Percentiles rank a stretch among this genome's conserved stretches.
Evolutionary conservation across 2,113 vertebrate genomes (phyloP).

Genomic region (Melanocharis versteri): DNA sequence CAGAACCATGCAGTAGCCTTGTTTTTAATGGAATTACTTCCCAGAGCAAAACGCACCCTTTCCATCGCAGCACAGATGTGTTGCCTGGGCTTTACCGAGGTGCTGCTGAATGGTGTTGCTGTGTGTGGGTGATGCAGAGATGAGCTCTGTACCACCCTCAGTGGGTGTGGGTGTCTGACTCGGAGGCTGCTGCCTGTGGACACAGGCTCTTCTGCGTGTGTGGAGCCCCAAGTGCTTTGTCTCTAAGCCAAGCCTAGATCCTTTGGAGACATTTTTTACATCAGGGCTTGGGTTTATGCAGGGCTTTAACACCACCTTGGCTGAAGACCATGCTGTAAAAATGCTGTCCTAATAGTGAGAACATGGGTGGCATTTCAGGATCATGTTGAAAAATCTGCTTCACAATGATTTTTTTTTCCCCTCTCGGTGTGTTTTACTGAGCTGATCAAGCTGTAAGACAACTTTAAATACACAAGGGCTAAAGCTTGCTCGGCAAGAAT

Average conservation of each 20-base stretch:
- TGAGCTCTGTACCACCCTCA: not conserved
- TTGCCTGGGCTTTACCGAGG: not conserved
- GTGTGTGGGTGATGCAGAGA: not conserved
- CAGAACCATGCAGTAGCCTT: not conserved
- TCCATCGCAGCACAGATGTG: not conserved
- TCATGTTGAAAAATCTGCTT: not conserved
- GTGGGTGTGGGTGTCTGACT: not conserved
- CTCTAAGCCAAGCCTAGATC: not conserved
- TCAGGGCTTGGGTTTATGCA: not conserved
- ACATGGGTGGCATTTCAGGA: not conserved
- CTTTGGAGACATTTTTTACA: not conserved
- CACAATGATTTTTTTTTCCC: not conserved
- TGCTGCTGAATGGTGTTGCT: not conserved
- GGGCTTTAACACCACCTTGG: not conserved
- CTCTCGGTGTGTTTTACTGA: not conserved
- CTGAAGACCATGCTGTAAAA: not conserved
- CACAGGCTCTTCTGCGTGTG: accelerated
- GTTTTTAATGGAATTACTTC: not conserved
- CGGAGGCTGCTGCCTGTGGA: accelerated
- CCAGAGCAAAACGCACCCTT: not conserved
- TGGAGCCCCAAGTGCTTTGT: not conserved
- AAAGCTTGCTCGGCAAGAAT: not conserved
- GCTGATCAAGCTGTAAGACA: not conserved
- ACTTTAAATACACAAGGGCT: not conserved
- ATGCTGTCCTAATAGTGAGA: not conserved